Evolutionary conservation across 2,797 vertebrate species (phyloP), one percentile per base, ranked within the genome.

Genomic region (Myotis myotis): DNA sequence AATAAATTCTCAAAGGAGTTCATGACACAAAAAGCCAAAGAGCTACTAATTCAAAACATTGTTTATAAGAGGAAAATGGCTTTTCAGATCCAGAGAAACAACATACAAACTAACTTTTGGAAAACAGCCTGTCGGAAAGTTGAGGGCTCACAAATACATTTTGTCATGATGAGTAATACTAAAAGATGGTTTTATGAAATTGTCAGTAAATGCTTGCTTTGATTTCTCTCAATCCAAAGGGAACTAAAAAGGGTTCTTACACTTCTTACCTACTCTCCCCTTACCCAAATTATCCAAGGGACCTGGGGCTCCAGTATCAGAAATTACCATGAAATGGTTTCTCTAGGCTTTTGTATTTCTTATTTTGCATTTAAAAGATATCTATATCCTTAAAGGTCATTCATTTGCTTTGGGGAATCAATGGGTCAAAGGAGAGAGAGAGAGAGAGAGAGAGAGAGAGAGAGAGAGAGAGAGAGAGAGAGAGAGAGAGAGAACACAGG

Each of bases 41-140:
- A 89, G 86, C 62, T 84, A 79, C 66, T 94, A 82, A 85, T 88
- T 96, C 95, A 88, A 82, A 87, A 96, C 15, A 68, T n/a, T 94
- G 92, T 96, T 96, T 97, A 96, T 68, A 94, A 92, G 81, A 28
- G 36, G 57, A 60, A 93, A 96, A 82, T 60, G 12, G 6, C 33
- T 90, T 96, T 96, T 93, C 53, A 71, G 76, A 92, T 85, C 16
- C 70, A 95, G 70, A 80, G 87, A 95, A 96, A 92, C 41, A 96
- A 92, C 62, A 82, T 82, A 72, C 53, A 97, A 84, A 89, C 83
- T 93, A 88, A 78, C 51, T 82, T 96, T 94, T 96, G 93, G 89
- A 95, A 95, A 41, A 22, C 38, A 75, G 89, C 76, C 87, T 93
- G 20, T 70, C 87, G 93, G 68, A 72, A 96, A 91, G 76, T 62